These are phyloP conservation scores for Scatophagus argus DNA, from an alignment of 2,113 vertebrate genomes.

Conservation along the genomic window DNA sequence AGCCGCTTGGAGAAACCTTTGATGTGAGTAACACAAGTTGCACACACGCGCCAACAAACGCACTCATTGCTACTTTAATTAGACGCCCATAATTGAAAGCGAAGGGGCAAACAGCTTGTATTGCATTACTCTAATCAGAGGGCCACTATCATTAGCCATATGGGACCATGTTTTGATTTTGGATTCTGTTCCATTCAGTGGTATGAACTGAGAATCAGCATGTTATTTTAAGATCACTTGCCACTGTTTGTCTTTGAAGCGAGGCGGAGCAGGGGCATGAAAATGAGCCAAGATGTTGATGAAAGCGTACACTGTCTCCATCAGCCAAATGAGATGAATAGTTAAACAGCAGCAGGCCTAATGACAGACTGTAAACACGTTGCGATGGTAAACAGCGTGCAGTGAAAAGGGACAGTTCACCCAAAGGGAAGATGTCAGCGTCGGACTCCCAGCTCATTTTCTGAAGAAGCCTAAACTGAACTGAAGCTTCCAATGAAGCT, in stretches of 20 bases:
- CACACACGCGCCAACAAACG: conserved; percentile 15
- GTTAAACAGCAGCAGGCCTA: conserved; percentile 51
- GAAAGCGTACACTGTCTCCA: conserved; percentile 45
- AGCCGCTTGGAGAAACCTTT: conserved; percentile 94
- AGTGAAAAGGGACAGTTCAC: conserved; percentile 40
- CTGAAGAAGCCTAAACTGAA: conserved; percentile 19
- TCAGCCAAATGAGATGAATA: conserved; percentile 57
- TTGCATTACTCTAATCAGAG: conserved; percentile 6
- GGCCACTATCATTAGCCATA: neutral
- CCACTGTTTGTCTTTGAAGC: conserved; percentile 35
- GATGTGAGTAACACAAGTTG: conserved; percentile 85
- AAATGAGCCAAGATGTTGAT: conserved; percentile 55
- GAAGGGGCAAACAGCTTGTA: neutral
- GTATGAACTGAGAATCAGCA: conserved; percentile 32
- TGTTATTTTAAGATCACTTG: conserved; percentile 23
- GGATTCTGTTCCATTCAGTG: neutral
- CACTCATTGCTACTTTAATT: conserved; percentile 16
- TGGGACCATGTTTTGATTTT: conserved; percentile 1
- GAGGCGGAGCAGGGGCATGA: conserved; percentile 15
- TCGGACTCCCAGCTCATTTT: conserved; percentile 11
- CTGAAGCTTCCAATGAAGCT: conserved; percentile 15
- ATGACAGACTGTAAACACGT: conserved; percentile 58
- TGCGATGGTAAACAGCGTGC: conserved; percentile 47
- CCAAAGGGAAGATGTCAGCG: conserved; percentile 32
- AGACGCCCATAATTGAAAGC: conserved; percentile 7